These are phyloP conservation scores for Danio aesculapii DNA, from an alignment of 2,797 vertebrate species.

Conservation along the genomic window DNA sequence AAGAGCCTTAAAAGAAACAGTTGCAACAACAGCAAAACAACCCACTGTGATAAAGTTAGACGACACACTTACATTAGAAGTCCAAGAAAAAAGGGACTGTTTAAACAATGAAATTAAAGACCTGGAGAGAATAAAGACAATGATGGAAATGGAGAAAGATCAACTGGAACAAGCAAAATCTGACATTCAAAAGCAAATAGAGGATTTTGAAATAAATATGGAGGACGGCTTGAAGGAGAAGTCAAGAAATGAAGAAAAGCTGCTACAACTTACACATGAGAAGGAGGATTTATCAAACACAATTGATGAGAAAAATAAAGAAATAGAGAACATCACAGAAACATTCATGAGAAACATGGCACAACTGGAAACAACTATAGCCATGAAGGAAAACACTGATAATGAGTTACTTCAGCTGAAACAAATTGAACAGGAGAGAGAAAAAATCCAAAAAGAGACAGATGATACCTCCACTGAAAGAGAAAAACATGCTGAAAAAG, in stretches of 20 bases:
- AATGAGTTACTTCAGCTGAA: constrained; percentile 23
- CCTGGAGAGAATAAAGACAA: not conserved
- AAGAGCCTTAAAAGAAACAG: not conserved
- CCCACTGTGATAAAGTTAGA: not conserved
- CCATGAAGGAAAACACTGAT: constrained; percentile 1
- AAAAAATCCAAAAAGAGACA: not conserved
- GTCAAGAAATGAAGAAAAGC: constrained; percentile 9
- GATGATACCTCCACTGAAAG: not conserved
- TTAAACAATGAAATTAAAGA: constrained; percentile 17
- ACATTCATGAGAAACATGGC: constrained; percentile 3
- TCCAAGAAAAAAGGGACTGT: not conserved
- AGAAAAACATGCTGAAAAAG: not conserved
- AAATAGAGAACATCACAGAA: constrained; percentile 22
- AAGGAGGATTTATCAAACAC: not conserved
- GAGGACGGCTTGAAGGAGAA: not conserved
- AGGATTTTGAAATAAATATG: not conserved
- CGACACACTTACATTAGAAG: not conserved
- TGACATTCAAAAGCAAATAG: constrained; percentile 5
- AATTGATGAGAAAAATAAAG: constrained; percentile 29
- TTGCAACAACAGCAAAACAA: not conserved
- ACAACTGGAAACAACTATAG: constrained; percentile 11
- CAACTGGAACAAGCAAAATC: constrained; percentile 11
- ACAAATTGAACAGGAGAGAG: constrained; percentile 6
- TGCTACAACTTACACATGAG: constrained; percentile 24
- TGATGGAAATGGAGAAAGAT: constrained; percentile 9